Conservation (phyloP, 2,797 vertebrate genomes). For the Sebastes baramenuke region DNA sequence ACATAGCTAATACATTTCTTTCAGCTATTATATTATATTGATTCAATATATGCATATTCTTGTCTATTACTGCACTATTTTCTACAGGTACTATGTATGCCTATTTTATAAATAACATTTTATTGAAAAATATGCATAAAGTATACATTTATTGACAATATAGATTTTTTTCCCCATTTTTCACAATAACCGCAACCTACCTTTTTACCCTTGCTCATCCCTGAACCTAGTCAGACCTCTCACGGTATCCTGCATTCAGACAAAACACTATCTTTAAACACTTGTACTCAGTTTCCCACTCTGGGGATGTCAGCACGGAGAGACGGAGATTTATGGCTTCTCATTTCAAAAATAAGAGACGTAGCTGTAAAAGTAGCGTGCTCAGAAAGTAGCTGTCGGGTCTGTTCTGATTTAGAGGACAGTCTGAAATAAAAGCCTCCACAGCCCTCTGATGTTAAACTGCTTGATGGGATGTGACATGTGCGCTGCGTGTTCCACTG, state of each 20-base stretch:
- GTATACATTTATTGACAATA: background rate
- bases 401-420: slow-evolving; percentile 35
- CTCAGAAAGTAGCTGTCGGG: slow-evolving; percentile 5
- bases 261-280: background rate
- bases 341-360: slow-evolving; percentile 10
- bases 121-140: background rate
- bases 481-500: background rate
- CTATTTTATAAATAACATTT: too few species aligned
- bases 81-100: too few species aligned
- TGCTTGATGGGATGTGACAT: slow-evolving; percentile 32
- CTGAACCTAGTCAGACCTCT: background rate
- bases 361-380: background rate
- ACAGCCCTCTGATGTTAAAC: slow-evolving; percentile 8
- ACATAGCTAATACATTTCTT: too few species aligned
- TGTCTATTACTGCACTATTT: too few species aligned
- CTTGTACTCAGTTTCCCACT: background rate
- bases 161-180: background rate
- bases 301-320: background rate
- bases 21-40: too few species aligned
- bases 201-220: background rate
- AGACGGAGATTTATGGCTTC: background rate
- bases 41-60: too few species aligned
- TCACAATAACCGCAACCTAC: background rate
- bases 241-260: background rate
- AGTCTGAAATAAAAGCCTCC: slow-evolving; percentile 23